phyloP scores from a whole-genome alignment of 2,888 invertebrate genomes.

The Leucoma salicis region DNA sequence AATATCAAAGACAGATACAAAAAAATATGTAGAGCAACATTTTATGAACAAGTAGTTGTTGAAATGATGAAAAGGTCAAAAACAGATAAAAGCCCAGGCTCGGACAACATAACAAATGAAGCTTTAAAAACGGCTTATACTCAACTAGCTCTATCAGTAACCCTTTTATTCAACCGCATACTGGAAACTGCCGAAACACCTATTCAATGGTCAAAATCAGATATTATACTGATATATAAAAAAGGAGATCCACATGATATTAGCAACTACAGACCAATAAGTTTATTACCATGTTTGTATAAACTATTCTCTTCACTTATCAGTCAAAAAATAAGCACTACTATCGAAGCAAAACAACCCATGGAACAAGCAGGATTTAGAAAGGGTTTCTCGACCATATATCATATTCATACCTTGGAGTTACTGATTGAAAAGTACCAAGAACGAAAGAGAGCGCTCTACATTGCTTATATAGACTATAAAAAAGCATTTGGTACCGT shows the following conservation, averaged over 20 bases:
- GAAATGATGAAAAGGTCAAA: not conserved
- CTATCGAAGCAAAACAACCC: not conserved
- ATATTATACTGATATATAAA: not conserved
- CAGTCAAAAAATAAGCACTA: not conserved
- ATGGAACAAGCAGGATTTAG: too few species aligned
- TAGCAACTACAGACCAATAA: too few species aligned
- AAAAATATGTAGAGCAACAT: not conserved
- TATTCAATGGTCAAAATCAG: not conserved
- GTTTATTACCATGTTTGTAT: not conserved
- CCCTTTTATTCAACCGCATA: slow-evolving; percentile 14
- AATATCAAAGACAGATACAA: not conserved
- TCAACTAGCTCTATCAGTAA: not conserved
- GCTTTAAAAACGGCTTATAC: slow-evolving; percentile 2
- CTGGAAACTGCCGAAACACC: slow-evolving; percentile 12
- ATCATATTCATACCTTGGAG: not conserved
- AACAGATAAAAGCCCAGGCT: too few species aligned
- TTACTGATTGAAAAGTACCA: not conserved
- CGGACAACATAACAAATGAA: slow-evolving; percentile 15
- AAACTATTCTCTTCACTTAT: too few species aligned
- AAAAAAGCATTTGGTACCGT: not conserved
- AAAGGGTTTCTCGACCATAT: not conserved
- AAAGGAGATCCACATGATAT: too few species aligned
- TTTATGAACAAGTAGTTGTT: not conserved
- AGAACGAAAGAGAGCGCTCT: not conserved
- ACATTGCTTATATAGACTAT: not conserved